Percentiles rank a stretch among this genome's conserved stretches.
Evolutionary conservation across 2,113 vertebrate genomes (phyloP).

Genomic region (Myxocyprinus asiaticus): DNA sequence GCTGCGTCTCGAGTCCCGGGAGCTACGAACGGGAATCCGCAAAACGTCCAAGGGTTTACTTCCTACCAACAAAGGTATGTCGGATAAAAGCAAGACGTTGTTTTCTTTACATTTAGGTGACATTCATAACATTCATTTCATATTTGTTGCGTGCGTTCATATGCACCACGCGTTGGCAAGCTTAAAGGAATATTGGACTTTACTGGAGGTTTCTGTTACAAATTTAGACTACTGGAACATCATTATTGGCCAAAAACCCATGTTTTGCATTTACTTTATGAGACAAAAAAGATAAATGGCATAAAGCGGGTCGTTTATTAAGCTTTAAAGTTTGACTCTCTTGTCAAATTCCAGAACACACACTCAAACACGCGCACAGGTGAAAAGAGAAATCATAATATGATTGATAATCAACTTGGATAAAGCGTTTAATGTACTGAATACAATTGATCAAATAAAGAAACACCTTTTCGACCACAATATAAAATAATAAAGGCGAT

Average conservation of each 20-base stretch:
- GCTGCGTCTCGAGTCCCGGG: slow-evolving; percentile 84
- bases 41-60: slow-evolving; percentile 90
- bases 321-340: not conserved
- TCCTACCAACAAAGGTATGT: slow-evolving; percentile 97
- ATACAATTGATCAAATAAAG: not conserved
- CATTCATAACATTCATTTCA: slow-evolving; percentile 5
- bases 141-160: not conserved
- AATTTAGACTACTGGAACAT: not conserved
- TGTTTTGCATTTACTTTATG: too few species aligned
- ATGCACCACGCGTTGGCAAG: not conserved
- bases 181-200: not conserved
- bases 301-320: too few species aligned
- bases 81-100: slow-evolving; percentile 26
- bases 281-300: too few species aligned
- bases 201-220: slow-evolving; percentile 15
- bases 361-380: not conserved
- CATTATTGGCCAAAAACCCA: not conserved
- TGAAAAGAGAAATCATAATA: not conserved
- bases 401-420: not conserved
- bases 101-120: not conserved
- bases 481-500: not conserved
- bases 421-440: not conserved
- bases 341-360: not conserved
- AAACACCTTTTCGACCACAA: not conserved
- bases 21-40: slow-evolving; percentile 89